Conservation (phyloP, 2,797 vertebrate species). For the Galago senegalensis region DNA sequence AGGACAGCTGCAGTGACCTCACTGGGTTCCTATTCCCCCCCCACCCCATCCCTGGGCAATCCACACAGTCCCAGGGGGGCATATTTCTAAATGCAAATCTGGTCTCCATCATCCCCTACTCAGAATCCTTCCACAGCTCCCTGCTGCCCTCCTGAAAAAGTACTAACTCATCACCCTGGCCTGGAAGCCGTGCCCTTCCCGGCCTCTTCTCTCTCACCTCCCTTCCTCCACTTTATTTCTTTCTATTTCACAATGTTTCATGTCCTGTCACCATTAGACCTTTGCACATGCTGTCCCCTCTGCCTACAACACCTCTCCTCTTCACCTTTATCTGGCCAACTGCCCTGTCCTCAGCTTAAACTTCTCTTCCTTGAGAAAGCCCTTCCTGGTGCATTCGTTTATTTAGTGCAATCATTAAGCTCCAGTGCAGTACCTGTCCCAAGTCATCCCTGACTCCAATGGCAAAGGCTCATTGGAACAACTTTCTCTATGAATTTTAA, state of each 20-base stretch:
- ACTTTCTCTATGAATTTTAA: background rate
- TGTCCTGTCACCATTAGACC: background rate
- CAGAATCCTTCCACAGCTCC: background rate
- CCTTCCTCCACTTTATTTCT: background rate
- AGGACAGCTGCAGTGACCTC: background rate
- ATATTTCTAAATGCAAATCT: background rate
- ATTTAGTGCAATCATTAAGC: background rate
- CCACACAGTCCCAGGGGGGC: background rate
- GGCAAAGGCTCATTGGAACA: background rate
- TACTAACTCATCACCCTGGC: background rate
- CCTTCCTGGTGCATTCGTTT: background rate
- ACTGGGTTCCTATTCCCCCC: background rate
- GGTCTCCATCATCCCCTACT: background rate
- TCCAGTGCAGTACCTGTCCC: background rate
- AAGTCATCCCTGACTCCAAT: background rate
- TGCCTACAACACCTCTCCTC: background rate
- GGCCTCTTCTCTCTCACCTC: background rate
- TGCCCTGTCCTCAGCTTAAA: background rate
- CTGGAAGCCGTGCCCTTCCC: background rate
- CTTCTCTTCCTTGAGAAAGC: background rate
- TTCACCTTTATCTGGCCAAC: background rate
- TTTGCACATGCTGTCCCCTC: background rate
- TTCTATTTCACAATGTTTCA: constrained; percentile 45
- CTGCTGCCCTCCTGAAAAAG: background rate
- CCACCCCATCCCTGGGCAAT: background rate